These are phyloP conservation scores for Pseudomyrmex pallidus DNA, from an alignment of 1,140 invertebrate species.

Conservation along the genomic window DNA sequence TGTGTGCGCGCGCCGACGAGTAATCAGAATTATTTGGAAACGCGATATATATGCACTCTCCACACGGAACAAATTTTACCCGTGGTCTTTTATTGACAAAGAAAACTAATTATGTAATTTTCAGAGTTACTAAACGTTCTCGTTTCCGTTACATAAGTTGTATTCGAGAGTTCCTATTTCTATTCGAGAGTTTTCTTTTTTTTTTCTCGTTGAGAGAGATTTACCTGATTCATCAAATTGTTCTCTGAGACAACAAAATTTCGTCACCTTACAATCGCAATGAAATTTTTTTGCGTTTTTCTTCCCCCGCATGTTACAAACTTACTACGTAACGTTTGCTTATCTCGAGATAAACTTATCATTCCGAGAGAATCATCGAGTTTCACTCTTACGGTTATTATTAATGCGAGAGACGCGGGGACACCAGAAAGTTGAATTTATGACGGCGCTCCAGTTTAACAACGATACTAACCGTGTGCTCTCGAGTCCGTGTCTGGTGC, in stretches of 20 bases:
- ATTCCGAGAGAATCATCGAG: not conserved
- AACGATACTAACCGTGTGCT: slow-evolving; percentile 27
- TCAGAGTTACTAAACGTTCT: no score
- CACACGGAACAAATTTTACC: no score
- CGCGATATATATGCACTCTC: not conserved
- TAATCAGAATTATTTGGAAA: slow-evolving; percentile 17
- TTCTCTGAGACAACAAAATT: no score
- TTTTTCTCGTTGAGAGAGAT: no score
- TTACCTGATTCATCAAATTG: no score
- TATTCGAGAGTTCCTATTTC: no score
- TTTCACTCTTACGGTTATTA: slow-evolving; percentile 18
- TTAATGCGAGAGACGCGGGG: slow-evolving; percentile 38
- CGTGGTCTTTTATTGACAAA: no score
- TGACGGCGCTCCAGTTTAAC: slow-evolving; percentile 28
- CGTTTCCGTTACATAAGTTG: no score
- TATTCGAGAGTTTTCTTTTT: no score
- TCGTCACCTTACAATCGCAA: no score
- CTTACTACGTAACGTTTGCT: not conserved
- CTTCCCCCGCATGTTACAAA: not conserved
- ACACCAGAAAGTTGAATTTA: slow-evolving; percentile 43
- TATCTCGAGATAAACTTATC: slow-evolving; percentile 15
- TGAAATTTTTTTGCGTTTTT: not conserved
- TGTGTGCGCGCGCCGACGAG: not conserved
- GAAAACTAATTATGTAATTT: no score
- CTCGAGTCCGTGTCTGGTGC: slow-evolving; percentile 13